Conservation (phyloP, 2,888 invertebrate genomes). For the Conomelus anceps region DNA sequence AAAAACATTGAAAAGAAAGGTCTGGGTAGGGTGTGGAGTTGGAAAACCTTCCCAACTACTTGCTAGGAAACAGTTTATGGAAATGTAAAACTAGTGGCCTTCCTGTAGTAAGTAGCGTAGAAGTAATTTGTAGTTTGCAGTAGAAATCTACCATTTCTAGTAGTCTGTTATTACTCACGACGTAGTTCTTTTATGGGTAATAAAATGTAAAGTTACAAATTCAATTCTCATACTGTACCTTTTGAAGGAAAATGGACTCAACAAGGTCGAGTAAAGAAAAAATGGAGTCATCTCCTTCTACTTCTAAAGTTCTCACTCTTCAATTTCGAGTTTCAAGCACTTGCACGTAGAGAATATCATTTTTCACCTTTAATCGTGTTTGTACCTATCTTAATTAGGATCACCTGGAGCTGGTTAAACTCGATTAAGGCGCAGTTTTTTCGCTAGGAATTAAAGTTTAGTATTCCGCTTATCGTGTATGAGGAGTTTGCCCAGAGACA, state of each 20-base stretch:
- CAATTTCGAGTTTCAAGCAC: neutral
- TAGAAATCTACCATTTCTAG: no score
- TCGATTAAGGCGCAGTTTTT: neutral
- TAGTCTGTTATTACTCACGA: no score
- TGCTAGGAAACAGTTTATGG: no score
- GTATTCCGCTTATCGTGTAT: neutral
- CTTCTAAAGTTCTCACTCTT: neutral
- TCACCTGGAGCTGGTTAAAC: neutral
- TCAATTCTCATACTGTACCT: neutral
- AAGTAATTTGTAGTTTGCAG: no score
- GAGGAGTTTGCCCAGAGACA: neutral
- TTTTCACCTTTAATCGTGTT: neutral
- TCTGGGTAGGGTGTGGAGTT: no score
- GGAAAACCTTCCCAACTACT: no score
- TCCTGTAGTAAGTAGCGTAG: no score
- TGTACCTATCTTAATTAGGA: neutral
- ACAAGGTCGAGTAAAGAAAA: neutral
- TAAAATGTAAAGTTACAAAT: neutral
- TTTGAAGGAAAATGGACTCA: neutral
- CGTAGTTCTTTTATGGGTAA: no score
- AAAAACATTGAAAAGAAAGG: no score
- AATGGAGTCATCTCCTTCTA: neutral
- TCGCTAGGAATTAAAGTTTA: neutral
- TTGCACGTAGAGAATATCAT: neutral
- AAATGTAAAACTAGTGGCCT: no score